phyloP scores from a whole-genome alignment of 2,888 invertebrate species.

The Chrysina gloriosa region DNA sequence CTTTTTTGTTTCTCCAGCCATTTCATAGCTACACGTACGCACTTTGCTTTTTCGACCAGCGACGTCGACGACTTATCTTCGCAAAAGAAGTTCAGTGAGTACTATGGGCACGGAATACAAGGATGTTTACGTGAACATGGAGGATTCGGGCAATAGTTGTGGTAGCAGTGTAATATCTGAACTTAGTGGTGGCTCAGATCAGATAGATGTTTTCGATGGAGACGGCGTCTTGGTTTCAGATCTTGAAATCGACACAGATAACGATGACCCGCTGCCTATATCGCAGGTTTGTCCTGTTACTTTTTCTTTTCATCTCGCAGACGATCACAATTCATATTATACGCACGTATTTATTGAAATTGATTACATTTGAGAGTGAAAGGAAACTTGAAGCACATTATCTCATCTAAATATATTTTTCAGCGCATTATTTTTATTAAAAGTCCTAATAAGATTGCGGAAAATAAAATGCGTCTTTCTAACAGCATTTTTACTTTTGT shows the following conservation, averaged over 20 bases:
- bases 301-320: not conserved
- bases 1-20: not conserved
- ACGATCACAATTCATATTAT: not conserved
- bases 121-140: conserved; percentile 62
- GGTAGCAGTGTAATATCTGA: conserved; percentile 65
- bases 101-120: conserved; percentile 61
- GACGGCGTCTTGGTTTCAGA: conserved; percentile 71
- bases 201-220: conserved; percentile 69
- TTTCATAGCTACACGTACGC: not conserved
- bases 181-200: conserved; percentile 60
- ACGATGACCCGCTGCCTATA: conserved; percentile 51
- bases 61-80: not conserved
- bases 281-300: conserved; percentile 56
- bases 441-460: too few relatives aligned
- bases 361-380: not conserved
- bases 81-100: conserved; percentile 52
- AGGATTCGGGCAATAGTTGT: conserved; percentile 65
- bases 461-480: too few relatives aligned
- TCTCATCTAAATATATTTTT: too few relatives aligned
- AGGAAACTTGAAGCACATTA: too few relatives aligned
- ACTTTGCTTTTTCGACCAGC: not conserved
- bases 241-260: conserved; percentile 69
- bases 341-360: too few relatives aligned
- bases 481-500: too few relatives aligned
- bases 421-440: too few relatives aligned